Evolutionary conservation across 2,888 invertebrate species (phyloP).

Genomic region (Tanytarsus gracilentus): DNA sequence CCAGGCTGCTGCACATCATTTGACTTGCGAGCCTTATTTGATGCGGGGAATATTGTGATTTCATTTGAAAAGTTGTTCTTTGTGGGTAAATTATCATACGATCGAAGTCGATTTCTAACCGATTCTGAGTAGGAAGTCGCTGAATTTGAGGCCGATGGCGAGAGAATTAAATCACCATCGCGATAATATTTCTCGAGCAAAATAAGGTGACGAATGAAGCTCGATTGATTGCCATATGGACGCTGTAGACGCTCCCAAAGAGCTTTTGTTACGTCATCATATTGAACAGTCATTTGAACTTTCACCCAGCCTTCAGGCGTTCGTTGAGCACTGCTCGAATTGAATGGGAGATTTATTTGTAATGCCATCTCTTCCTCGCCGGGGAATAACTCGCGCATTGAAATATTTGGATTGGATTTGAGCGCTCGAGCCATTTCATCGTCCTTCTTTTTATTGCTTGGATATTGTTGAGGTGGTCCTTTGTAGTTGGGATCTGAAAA

Average conservation of each 20-base stretch:
- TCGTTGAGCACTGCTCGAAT: constrained; percentile 43
- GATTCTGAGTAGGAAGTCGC: constrained; percentile 72
- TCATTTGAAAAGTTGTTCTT: background rate
- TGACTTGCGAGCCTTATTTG: background rate
- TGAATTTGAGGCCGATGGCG: constrained; percentile 62
- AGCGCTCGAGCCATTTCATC: constrained; percentile 40
- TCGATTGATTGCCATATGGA: constrained; percentile 80
- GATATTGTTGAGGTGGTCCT: constrained; percentile 6
- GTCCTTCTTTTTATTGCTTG: constrained; percentile 14
- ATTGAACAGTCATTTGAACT: constrained; percentile 67
- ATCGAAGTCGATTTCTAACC: constrained; percentile 65
- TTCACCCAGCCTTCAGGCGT: constrained; percentile 81
- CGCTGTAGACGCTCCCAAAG: constrained; percentile 75
- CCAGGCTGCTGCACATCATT: constrained; percentile 46
- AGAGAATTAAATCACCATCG: constrained; percentile 65
- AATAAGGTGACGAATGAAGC: constrained; percentile 71
- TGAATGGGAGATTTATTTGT: constrained; percentile 65
- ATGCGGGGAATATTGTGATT: constrained; percentile 11
- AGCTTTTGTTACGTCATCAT: constrained; percentile 69
- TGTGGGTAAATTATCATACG: constrained; percentile 54
- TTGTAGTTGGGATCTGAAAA: constrained; percentile 21
- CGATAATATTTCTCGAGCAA: constrained; percentile 75
- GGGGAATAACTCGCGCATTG: constrained; percentile 69
- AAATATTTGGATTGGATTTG: constrained; percentile 64
- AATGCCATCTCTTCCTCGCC: constrained; percentile 75